phyloP scores from a whole-genome alignment of 1,140 invertebrate genomes.

The Cyclina sinensis region DNA sequence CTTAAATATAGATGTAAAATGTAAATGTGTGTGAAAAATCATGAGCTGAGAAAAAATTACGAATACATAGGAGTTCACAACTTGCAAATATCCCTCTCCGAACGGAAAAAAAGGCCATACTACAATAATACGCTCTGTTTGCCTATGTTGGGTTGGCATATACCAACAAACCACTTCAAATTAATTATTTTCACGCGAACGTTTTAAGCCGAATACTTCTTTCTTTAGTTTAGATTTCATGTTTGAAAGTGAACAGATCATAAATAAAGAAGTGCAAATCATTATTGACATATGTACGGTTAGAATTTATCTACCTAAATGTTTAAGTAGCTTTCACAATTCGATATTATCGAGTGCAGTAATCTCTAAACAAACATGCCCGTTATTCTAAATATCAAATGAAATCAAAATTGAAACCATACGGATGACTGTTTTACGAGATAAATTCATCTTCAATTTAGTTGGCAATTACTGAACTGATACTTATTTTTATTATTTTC shows the following conservation, averaged over 20 bases:
- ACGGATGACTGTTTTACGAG: not conserved
- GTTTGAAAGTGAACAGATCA: not conserved
- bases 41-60: too few species aligned
- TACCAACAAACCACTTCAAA: not conserved
- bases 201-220: not conserved
- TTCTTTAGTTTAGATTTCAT: not conserved
- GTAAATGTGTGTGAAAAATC: too few species aligned
- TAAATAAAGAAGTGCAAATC: not conserved
- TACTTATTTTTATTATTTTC: too few species aligned
- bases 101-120: too few species aligned
- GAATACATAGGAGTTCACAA: too few species aligned
- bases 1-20: too few species aligned
- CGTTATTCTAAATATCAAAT: not conserved
- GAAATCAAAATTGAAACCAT: constrained; percentile 8
- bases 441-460: too few species aligned
- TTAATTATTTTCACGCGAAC: not conserved
- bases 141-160: not conserved
- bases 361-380: constrained; percentile 1
- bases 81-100: too few species aligned
- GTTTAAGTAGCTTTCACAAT: constrained; percentile 5
- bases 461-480: too few species aligned
- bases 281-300: not conserved
- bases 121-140: not conserved
- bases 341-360: constrained; percentile 9
- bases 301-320: constrained; percentile 22